A percentile compares a stretch with the other conserved stretches of the same genome.
Evolutionary conservation across 2,113 vertebrate genomes (phyloP).

Genomic region (Amblyornis subalaris): DNA sequence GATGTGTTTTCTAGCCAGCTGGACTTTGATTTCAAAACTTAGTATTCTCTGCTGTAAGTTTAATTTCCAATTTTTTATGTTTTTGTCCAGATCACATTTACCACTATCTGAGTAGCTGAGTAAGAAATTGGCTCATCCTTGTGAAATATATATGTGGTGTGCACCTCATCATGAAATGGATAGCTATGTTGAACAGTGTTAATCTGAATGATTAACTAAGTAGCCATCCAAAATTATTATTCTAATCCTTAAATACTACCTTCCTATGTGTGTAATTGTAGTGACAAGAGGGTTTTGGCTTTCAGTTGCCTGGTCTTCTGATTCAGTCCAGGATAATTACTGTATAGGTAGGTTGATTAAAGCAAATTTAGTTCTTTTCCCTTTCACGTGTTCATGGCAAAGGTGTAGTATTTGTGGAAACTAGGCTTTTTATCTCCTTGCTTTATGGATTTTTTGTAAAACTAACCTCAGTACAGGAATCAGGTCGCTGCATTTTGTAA

Average conservation of each 20-base stretch:
- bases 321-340: neutral
- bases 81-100: neutral
- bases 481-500: neutral
- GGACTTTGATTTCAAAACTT: neutral
- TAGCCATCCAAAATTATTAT: neutral
- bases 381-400: neutral
- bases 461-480: neutral
- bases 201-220: neutral
- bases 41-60: neutral
- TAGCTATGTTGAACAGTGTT: neutral
- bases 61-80: neutral
- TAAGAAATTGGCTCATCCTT: neutral
- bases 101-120: neutral
- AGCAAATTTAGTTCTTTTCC: neutral
- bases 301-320: neutral
- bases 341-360: neutral
- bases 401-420: neutral
- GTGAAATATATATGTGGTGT: neutral
- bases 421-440: neutral
- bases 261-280: neutral
- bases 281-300: neutral
- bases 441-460: neutral
- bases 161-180: neutral
- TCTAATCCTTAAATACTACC: neutral
- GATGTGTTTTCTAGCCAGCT: neutral